These are phyloP conservation scores for Orius laevigatus DNA, from an alignment of 1,140 invertebrate species.

Conservation along the genomic window DNA sequence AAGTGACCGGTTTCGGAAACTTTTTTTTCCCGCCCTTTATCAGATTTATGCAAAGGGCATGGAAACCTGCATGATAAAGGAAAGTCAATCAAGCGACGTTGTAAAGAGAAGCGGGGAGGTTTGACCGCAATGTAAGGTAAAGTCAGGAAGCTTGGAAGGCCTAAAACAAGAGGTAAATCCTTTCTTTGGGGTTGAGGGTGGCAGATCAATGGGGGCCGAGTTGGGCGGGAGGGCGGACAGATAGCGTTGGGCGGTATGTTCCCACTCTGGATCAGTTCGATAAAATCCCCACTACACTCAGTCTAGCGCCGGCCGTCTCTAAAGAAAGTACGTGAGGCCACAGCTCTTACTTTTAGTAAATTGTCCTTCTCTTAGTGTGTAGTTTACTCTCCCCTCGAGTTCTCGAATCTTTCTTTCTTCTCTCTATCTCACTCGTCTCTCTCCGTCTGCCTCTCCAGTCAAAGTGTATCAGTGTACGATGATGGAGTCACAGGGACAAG, in stretches of 20 bases:
- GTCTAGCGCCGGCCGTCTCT: slow-evolving; percentile 9
- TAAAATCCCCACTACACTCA: slow-evolving; percentile 6
- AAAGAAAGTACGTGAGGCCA: slow-evolving; percentile 6
- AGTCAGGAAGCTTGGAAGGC: too few relatives aligned
- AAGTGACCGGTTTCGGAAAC: too few relatives aligned
- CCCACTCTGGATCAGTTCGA: slow-evolving; percentile 4
- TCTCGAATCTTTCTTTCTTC: slow-evolving; percentile 6
- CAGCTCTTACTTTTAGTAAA: slow-evolving; percentile 7
- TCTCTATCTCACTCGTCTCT: slow-evolving; percentile 3
- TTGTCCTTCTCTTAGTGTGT: slow-evolving; percentile 12
- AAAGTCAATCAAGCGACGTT: too few relatives aligned
- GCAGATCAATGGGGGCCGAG: slow-evolving; percentile 3
- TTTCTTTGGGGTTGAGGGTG: too few relatives aligned
- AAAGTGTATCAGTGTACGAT: slow-evolving; percentile 10
- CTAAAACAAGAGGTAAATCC: too few relatives aligned
- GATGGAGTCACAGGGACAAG: slow-evolving; percentile 19
- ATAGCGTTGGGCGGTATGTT: slow-evolving; percentile 6
- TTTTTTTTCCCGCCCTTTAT: too few relatives aligned
- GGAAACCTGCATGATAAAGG: too few relatives aligned
- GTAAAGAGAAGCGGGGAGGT: too few relatives aligned
- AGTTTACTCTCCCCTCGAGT: slow-evolving; percentile 10
- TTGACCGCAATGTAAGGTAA: too few relatives aligned
- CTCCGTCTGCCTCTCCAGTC: background rate
- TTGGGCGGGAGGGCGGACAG: background rate
- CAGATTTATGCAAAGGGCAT: too few relatives aligned